Conservation (phyloP, 2,113 vertebrate genomes). For the Regulus satrapa region DNA sequence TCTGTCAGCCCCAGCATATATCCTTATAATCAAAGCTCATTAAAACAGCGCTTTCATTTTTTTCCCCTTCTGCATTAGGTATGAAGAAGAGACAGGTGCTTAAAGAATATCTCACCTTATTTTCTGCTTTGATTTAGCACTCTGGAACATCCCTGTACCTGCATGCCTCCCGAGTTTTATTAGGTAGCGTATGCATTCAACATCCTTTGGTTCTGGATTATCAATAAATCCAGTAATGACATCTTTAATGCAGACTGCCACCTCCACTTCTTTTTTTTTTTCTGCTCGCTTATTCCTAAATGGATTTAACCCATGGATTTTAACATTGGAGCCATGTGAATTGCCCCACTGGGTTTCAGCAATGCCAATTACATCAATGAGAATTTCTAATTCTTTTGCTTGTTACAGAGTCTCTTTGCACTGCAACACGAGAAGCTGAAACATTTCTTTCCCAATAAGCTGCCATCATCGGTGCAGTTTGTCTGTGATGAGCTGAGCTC, state of each 20-base stretch:
- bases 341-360: constrained; percentile 21
- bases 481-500: neutral
- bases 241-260: neutral
- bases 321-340: neutral
- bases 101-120: neutral
- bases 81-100: neutral
- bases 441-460: neutral
- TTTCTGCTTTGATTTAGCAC: constrained; percentile 20
- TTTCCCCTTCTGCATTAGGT: neutral
- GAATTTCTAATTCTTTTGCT: neutral
- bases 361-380: neutral
- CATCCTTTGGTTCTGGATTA: constrained; percentile 12
- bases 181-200: neutral
- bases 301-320: neutral
- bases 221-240: constrained; percentile 18
- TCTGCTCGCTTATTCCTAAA: neutral
- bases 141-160: neutral
- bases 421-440: neutral
- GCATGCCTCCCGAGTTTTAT: neutral
- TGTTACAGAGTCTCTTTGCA: neutral
- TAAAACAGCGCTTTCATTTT: neutral
- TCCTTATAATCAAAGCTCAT: neutral
- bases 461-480: neutral
- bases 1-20: neutral
- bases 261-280: neutral